phyloP scores from a whole-genome alignment of 2,797 vertebrate species.

The Crocidura indochinensis region DNA sequence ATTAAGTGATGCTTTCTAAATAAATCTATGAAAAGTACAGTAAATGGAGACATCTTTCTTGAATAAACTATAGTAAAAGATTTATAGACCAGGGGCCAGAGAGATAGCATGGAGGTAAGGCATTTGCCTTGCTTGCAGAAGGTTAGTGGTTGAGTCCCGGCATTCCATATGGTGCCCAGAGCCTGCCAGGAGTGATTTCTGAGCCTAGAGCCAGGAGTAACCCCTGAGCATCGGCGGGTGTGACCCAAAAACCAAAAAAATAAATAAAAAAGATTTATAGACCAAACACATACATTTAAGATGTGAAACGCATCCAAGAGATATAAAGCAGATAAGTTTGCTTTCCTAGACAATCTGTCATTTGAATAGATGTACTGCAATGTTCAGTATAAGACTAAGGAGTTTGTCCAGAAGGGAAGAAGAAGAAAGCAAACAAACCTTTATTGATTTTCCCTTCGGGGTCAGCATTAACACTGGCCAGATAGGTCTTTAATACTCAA shows the following conservation, averaged over 20 bases:
- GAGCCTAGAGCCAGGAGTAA: too few species aligned
- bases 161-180: too few species aligned
- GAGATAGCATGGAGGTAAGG: too few species aligned
- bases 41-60: constrained; percentile 11
- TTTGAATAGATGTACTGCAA: background rate
- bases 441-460: constrained; percentile 33
- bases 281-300: constrained; percentile 52
- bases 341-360: background rate
- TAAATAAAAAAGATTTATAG: constrained; percentile 46
- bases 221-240: too few species aligned
- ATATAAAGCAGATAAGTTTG: constrained; percentile 42
- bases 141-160: too few species aligned
- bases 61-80: constrained; percentile 40
- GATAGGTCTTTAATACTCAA: background rate
- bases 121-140: too few species aligned
- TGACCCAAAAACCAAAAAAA: too few species aligned
- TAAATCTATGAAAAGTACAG: constrained; percentile 49
- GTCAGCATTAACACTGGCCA: background rate
- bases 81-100: background rate
- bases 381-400: constrained; percentile 8
- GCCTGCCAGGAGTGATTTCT: too few species aligned
- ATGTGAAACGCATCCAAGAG: constrained; percentile 8
- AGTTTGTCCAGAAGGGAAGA: constrained; percentile 29
- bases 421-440: background rate
- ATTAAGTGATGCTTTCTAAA: constrained; percentile 44